A percentile compares a stretch with the other conserved stretches of the same genome.
Evolutionary conservation across 2,797 vertebrate species (phyloP).

Genomic region (Neosilurus hyrtlii): DNA sequence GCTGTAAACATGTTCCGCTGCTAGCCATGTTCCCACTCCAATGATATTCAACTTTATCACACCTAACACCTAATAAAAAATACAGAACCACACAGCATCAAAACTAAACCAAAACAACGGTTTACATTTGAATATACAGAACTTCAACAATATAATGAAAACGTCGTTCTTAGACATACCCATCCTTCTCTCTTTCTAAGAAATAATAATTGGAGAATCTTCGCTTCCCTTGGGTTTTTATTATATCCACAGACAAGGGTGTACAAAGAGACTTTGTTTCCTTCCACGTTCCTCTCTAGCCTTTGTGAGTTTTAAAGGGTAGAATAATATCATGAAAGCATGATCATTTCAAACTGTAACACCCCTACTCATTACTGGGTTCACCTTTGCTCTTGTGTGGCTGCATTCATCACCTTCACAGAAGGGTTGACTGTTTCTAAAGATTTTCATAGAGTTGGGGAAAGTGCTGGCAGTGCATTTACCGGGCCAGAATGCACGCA

Average conservation of each 20-base stretch:
- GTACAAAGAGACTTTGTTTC: not conserved
- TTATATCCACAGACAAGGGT: not conserved
- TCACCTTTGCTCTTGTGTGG: slow-evolving; percentile 8
- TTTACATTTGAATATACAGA: not conserved
- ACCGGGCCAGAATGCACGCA: slow-evolving; percentile 21
- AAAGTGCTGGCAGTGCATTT: slow-evolving; percentile 39
- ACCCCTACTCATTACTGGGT: slow-evolving; percentile 1
- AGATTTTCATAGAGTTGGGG: slow-evolving; percentile 30
- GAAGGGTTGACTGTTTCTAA: slow-evolving; percentile 11
- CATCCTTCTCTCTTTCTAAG: not conserved
- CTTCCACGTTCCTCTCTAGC: not conserved
- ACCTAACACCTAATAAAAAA: not conserved
- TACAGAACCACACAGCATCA: not conserved
- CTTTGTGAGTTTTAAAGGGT: not conserved
- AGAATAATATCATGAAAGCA: not conserved
- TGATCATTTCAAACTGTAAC: not conserved
- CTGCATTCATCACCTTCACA: slow-evolving; percentile 10
- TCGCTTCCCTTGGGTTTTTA: not conserved
- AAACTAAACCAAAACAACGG: not conserved
- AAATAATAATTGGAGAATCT: not conserved
- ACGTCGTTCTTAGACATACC: not conserved
- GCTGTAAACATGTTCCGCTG: not conserved
- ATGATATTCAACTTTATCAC: not conserved
- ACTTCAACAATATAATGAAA: not conserved
- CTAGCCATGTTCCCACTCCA: not conserved